Evolutionary conservation across 35 echinoderm and acorn worm species (phyloP).

Genomic region (Amphiura filiformis): DNA sequence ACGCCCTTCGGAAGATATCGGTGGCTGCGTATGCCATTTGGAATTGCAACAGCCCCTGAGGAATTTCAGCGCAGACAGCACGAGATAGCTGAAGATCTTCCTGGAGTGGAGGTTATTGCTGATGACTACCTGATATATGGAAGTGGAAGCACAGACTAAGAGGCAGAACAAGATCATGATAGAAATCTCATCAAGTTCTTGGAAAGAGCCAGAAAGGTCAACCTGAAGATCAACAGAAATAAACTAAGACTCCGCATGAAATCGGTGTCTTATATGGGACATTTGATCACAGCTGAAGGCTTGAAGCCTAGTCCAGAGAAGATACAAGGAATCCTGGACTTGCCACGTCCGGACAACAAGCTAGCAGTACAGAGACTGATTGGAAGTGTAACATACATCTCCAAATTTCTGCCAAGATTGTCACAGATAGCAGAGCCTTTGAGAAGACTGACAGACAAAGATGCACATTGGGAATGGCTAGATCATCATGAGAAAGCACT

Average conservation of each 20-base stretch:
- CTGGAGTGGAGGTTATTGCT: slow-evolving; percentile 28
- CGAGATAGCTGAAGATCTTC: slow-evolving; percentile 35
- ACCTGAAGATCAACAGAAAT: slow-evolving; percentile 63
- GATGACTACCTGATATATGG: slow-evolving; percentile 67
- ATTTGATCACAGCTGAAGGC: slow-evolving; percentile 44
- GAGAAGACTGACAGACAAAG: slow-evolving; percentile 25
- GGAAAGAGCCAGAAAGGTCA: slow-evolving; percentile 48
- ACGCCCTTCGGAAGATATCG: slow-evolving; percentile 60
- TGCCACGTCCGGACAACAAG: slow-evolving; percentile 37
- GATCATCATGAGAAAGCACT: slow-evolving; percentile 16
- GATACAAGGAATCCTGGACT: slow-evolving; percentile 40
- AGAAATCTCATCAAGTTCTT: slow-evolving; percentile 47
- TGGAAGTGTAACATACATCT: slow-evolving; percentile 67
- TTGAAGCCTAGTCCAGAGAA: slow-evolving; percentile 65
- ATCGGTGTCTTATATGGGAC: slow-evolving; percentile 64
- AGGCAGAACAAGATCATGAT: slow-evolving; percentile 60
- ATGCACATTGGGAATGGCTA: slow-evolving; percentile 46
- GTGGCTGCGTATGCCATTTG: slow-evolving; percentile 78
- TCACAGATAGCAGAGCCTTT: slow-evolving; percentile 6
- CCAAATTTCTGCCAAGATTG: slow-evolving; percentile 27
- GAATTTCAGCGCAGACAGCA: slow-evolving; percentile 66
- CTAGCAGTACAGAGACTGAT: slow-evolving; percentile 55
- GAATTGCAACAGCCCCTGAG: slow-evolving; percentile 52
- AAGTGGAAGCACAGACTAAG: slow-evolving; percentile 40
- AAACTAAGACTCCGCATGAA: slow-evolving; percentile 44